phyloP scores from a whole-genome alignment of 23 tunicate species.

The Corella eumyota region DNA sequence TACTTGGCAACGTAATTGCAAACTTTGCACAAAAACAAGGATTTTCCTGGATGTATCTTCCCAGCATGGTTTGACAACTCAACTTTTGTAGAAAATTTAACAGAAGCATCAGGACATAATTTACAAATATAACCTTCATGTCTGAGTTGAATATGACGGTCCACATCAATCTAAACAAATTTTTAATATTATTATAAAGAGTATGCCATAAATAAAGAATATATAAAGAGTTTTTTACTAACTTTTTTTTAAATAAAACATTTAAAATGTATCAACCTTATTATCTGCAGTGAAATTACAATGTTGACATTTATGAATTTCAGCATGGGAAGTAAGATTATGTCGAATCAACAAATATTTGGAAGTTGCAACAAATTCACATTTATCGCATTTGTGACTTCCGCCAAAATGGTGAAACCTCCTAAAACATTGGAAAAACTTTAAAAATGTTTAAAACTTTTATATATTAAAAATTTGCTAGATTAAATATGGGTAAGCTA shows the following conservation, averaged over 20 bases:
- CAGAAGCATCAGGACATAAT: background rate
- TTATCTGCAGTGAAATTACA: constrained; percentile 8
- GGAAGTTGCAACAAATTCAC: constrained; percentile 14
- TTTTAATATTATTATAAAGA: no score
- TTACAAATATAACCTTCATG: constrained; percentile 14
- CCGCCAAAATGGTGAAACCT: constrained; percentile 21
- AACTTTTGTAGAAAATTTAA: constrained; percentile 1
- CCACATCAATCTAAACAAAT: constrained; percentile 29
- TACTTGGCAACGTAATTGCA: constrained; percentile 33
- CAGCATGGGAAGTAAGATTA: constrained; percentile 2
- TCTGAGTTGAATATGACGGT: constrained; percentile 1
- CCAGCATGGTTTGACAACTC: constrained; percentile 2
- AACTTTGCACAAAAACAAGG: constrained; percentile 15
- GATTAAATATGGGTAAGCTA: background rate
- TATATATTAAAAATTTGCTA: background rate
- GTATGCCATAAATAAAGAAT: no score
- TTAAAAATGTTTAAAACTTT: background rate
- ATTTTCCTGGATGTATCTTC: background rate
- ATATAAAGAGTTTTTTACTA: no score
- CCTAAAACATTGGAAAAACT: background rate
- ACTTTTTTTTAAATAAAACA: no score
- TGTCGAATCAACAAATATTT: constrained; percentile 14
- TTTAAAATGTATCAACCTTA: constrained; percentile 9
- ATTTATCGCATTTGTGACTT: constrained; percentile 13
- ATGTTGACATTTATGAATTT: background rate